phyloP scores from a whole-genome alignment of 2,888 invertebrate genomes.

The Drosophila austrosaltans region DNA sequence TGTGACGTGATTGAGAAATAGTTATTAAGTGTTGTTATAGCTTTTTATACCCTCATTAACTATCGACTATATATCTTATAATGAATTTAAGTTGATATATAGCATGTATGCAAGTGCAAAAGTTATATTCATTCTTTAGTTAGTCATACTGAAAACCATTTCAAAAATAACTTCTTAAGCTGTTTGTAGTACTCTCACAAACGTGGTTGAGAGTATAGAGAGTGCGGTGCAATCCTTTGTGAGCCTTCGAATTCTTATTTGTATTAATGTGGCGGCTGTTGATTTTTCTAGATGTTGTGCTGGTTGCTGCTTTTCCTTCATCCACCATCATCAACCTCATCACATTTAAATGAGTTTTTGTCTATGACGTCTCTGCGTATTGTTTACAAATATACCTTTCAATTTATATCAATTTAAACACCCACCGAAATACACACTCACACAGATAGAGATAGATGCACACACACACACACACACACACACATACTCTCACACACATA shows the following conservation, averaged over 20 bases:
- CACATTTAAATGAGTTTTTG: constrained; percentile 68
- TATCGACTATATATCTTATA: too few relatives aligned
- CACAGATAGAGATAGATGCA: neutral
- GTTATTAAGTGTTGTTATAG: too few relatives aligned
- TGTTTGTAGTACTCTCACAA: too few relatives aligned
- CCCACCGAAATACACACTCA: constrained; percentile 24
- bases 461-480: constrained; percentile 46
- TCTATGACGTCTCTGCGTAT: constrained; percentile 74
- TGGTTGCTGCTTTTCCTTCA: constrained; percentile 28
- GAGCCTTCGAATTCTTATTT: neutral
- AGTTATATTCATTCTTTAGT: too few relatives aligned
- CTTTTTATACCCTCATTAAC: too few relatives aligned
- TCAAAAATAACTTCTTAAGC: too few relatives aligned
- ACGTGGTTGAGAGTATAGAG: neutral
- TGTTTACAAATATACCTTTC: constrained; percentile 76
- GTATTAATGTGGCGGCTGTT: constrained; percentile 19
- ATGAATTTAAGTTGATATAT: too few relatives aligned
- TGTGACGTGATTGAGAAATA: too few relatives aligned
- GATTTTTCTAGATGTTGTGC: constrained; percentile 12
- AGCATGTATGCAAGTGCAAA: too few relatives aligned
- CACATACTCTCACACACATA: constrained; percentile 13
- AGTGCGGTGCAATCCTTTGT: neutral
- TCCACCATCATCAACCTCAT: neutral
- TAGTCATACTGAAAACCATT: too few relatives aligned
- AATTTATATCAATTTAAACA: constrained; percentile 56